Conservation (phyloP, 1,140 invertebrate genomes). For the Diuraphis noxia region DNA sequence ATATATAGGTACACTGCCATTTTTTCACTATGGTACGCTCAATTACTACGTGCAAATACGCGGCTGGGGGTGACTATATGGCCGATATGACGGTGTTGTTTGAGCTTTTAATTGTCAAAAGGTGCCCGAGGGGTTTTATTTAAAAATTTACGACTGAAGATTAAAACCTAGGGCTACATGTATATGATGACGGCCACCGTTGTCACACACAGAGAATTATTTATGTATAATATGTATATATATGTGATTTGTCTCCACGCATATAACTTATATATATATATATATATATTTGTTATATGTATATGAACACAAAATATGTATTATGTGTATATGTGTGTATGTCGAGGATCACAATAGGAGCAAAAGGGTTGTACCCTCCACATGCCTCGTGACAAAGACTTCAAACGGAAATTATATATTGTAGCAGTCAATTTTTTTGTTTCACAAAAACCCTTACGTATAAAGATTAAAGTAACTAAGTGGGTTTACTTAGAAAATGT, state of each 20-base stretch:
- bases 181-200: background rate
- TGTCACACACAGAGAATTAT: slow-evolving; percentile 41
- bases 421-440: slow-evolving; percentile 41
- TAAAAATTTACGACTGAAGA: slow-evolving; percentile 51
- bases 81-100: slow-evolving; percentile 25
- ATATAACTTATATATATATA: background rate
- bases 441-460: slow-evolving; percentile 21
- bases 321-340: background rate
- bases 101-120: slow-evolving; percentile 51
- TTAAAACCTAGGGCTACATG: slow-evolving; percentile 21
- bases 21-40: slow-evolving; percentile 34
- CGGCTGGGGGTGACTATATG: background rate
- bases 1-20: background rate
- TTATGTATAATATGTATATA: slow-evolving; percentile 1
- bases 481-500: slow-evolving; percentile 42
- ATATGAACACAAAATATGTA: background rate
- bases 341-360: slow-evolving; percentile 8
- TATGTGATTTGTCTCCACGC: background rate
- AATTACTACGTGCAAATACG: slow-evolving; percentile 19
- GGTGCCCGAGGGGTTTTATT: slow-evolving; percentile 38
- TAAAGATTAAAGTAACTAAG: slow-evolving; percentile 50
- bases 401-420: slow-evolving; percentile 47
- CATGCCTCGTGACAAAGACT: slow-evolving; percentile 34
- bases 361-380: slow-evolving; percentile 42
- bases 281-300: background rate